A percentile compares a stretch with the other conserved stretches of the same genome.
Conservation (phyloP, 2,888 invertebrate genomes). For the Cephus sareptanus region DNA sequence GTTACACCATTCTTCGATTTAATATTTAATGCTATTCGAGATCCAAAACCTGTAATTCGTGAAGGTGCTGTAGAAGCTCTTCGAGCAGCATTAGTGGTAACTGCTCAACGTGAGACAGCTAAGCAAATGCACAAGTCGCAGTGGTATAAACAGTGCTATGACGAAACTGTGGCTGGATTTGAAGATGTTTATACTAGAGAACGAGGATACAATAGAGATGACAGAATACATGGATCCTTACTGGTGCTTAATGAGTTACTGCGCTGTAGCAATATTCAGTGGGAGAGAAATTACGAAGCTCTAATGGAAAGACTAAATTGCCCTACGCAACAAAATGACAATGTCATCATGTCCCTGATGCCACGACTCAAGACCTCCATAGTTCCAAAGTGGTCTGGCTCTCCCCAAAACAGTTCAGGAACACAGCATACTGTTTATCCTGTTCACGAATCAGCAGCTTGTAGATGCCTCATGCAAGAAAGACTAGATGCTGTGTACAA, state of each 20-base stretch:
- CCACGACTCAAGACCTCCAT: conserved; percentile 72
- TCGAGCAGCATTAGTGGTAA: conserved; percentile 94
- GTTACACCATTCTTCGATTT: conserved; percentile 93
- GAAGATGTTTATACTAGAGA: conserved; percentile 76
- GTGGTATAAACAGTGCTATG: conserved; percentile 95
- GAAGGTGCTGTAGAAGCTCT: conserved; percentile 95
- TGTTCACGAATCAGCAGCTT: conserved; percentile 88
- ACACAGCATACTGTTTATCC: conserved; percentile 58
- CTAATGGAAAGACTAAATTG: conserved; percentile 73
- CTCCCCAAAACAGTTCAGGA: conserved; percentile 27
- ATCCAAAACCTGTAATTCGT: conserved; percentile 90
- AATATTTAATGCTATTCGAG: conserved; percentile 90
- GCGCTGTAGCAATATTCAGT: conserved; percentile 87
- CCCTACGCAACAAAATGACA: conserved; percentile 55
- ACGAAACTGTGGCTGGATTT: conserved; percentile 86
- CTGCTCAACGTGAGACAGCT: conserved; percentile 94
- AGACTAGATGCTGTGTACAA: conserved; percentile 84
- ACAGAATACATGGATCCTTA: conserved; percentile 91
- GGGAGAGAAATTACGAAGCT: conserved; percentile 85
- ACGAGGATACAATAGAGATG: conserved; percentile 86
- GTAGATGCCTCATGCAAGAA: conserved; percentile 83
- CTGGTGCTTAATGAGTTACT: conserved; percentile 94
- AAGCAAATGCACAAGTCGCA: conserved; percentile 89
- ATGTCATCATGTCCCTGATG: conserved; percentile 72
- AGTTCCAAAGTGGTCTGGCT: conserved; percentile 66